phyloP scores from a whole-genome alignment of 1,140 invertebrate species.

The Phymorhynchus buccinoides region DNA sequence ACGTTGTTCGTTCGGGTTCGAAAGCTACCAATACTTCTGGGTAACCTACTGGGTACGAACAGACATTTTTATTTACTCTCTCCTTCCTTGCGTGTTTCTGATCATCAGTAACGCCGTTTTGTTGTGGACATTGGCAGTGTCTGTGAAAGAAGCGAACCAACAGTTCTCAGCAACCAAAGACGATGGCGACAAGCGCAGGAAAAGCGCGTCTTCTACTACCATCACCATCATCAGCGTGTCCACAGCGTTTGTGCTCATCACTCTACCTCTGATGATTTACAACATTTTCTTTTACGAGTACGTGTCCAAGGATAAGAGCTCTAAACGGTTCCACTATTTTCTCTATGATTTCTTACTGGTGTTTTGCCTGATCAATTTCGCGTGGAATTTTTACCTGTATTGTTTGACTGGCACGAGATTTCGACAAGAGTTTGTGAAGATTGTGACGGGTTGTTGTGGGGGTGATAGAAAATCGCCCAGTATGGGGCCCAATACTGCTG shows the following conservation, averaged over 20 bases:
- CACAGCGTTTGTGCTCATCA: neutral
- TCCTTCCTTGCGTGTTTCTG: slow-evolving; percentile 1
- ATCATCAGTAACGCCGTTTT: neutral
- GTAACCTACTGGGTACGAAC: neutral
- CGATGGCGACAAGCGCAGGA: neutral
- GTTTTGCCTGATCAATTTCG: slow-evolving; percentile 6
- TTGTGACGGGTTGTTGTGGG: neutral
- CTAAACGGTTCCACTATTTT: neutral
- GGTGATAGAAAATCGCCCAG: neutral
- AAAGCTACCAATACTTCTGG: neutral
- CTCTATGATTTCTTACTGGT: neutral
- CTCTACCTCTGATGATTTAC: neutral
- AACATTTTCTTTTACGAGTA: neutral
- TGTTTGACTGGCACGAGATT: slow-evolving; percentile 7
- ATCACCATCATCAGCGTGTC: slow-evolving; percentile 6
- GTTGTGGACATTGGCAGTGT: neutral
- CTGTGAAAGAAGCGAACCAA: neutral
- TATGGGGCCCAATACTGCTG: neutral
- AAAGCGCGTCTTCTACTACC: neutral
- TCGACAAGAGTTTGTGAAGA: neutral
- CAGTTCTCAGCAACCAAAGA: neutral
- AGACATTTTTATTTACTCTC: slow-evolving; percentile 8
- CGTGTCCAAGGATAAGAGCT: neutral
- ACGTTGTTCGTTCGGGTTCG: neutral
- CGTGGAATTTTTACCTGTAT: slow-evolving; percentile 19